Evolutionary conservation across 2,113 vertebrate genomes (phyloP), one percentile per base, ranked within the genome.

Genomic region (Aspidoscelis tigris): DNA sequence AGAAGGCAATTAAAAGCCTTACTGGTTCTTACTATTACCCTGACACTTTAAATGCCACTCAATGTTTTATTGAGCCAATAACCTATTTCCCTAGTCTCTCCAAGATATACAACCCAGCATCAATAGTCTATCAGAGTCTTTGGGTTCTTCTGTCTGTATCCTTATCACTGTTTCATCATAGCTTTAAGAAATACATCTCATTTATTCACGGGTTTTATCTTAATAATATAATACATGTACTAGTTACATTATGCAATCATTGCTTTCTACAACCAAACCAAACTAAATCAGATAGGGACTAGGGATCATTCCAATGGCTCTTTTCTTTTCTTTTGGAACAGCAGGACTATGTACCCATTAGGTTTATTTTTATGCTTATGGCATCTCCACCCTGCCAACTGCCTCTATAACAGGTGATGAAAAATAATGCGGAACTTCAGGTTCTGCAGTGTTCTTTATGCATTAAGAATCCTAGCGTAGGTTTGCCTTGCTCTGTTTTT

Each of bases 1-100:
- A 99, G 98, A 99, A 98, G 98, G 98, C 98, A 99, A 99, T 99
- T 99, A 99, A 99, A 99, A 98, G 98, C 97, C 97, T 98, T 99
- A 98, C 97, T 98, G 98, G 96, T 98, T 99, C 97, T 97, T 96
- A 96, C 96, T 96, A 97, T 97, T 98, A 97, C 96, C 97, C 95
- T 97, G 97, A 98, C 97, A 97, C 97, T 99, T 99, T 97, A 97
- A 97, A 97, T 95, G 97, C 95, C 96, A 95, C 97, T 97, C 95
- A 97, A 97, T 97, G 96, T 97, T 98, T 97, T 97, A 97, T 97
- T 97, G 95, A 97, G 97, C 97, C 97, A 97, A 97, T 97, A 97
- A 97, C 97, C 97, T 97, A 97, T 97, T 97, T 97, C 97, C 96
- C 96, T 95, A 91, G 89, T 96, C 97, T 96, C 94, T 66, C 94